Evolutionary conservation across 1,140 invertebrate genomes (phyloP).

Genomic region (Drosophila prosaltans): DNA sequence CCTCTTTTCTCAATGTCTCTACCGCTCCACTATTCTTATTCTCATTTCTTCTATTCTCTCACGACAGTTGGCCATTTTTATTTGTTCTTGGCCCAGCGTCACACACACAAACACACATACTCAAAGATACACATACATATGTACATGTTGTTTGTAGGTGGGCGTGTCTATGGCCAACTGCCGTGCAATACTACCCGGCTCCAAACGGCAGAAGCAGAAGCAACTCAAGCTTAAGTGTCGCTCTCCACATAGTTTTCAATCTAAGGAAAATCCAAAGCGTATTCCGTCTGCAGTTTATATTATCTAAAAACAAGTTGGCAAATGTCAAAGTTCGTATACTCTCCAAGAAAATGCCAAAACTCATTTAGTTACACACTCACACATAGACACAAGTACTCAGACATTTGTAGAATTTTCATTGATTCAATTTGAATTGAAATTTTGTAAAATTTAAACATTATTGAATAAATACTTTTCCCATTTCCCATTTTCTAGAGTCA

Average conservation of each 20-base stretch:
- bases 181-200: neutral
- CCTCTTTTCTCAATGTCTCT: too few species aligned
- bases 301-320: slow-evolving; percentile 37
- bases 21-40: too few species aligned
- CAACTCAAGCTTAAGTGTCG: slow-evolving; percentile 35
- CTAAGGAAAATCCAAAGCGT: slow-evolving; percentile 14
- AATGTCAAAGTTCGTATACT: slow-evolving; percentile 30
- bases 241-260: slow-evolving; percentile 55
- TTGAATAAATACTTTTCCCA: neutral
- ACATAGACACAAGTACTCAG: too few species aligned
- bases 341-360: neutral
- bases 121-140: neutral
- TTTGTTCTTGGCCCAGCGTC: slow-evolving; percentile 7
- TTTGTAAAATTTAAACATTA: neutral
- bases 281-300: slow-evolving; percentile 9
- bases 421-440: neutral
- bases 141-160: slow-evolving; percentile 2
- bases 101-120: neutral
- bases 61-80: slow-evolving; percentile 24
- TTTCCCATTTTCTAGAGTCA: neutral
- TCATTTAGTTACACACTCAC: neutral
- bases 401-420: neutral
- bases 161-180: slow-evolving; percentile 24
- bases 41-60: too few species aligned
- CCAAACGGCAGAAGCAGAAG: neutral